Evolutionary conservation across 2,888 invertebrate species (phyloP).

Genomic region (Cephus nigrinus): DNA sequence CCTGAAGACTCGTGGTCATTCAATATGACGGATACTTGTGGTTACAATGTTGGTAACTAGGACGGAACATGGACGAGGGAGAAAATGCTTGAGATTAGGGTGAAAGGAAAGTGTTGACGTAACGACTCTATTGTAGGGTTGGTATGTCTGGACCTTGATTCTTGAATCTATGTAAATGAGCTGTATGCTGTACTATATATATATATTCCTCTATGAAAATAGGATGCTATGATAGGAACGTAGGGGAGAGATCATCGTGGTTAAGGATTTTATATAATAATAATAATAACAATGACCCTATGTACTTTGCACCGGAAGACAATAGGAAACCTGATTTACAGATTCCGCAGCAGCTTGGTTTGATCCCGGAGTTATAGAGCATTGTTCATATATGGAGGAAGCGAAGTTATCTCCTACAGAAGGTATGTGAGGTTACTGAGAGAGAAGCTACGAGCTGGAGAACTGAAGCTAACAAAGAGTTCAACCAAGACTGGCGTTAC

Average conservation of each 20-base stretch:
- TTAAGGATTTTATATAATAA: background rate
- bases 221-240: background rate
- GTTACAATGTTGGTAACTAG: conserved; percentile 10
- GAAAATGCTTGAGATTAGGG: conserved; percentile 26
- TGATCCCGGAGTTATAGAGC: background rate
- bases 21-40: background rate
- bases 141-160: background rate
- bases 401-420: background rate
- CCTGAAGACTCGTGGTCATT: background rate
- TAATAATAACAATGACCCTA: background rate
- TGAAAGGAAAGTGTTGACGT: conserved; percentile 37
- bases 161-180: background rate
- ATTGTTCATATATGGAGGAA: background rate
- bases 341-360: background rate
- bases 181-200: background rate
- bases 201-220: background rate
- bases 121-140: conserved; percentile 33
- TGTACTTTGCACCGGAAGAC: background rate
- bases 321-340: background rate
- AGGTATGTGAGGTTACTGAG: background rate
- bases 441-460: background rate
- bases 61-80: background rate
- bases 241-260: background rate
- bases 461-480: conserved; percentile 13
- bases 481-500: conserved; percentile 30